phyloP scores from a whole-genome alignment of 2,888 invertebrate genomes.

The Ectemnius cavifrons region DNA sequence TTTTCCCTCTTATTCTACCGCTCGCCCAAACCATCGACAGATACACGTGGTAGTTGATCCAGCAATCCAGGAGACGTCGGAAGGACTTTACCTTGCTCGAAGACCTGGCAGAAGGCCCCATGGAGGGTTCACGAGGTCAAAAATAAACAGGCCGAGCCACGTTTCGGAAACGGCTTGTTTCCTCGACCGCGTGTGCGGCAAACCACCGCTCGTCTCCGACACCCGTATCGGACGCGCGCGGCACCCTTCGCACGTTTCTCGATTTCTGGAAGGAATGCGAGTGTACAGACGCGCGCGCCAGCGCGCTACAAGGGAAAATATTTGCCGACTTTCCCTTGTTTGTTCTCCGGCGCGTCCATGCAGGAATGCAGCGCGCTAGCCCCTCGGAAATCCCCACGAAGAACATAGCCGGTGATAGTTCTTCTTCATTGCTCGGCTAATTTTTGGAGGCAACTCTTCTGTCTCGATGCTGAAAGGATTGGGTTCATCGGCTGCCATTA shows the following conservation, averaged over 20 bases:
- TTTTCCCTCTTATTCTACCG: slow-evolving; percentile 6
- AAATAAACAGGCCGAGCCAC: slow-evolving; percentile 55
- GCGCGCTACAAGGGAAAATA: slow-evolving; percentile 44
- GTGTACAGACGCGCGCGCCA: slow-evolving; percentile 2
- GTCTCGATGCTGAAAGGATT: no score
- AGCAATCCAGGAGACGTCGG: slow-evolving; percentile 35
- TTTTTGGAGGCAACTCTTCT: no score
- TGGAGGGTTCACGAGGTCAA: slow-evolving; percentile 55
- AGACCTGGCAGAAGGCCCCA: slow-evolving; percentile 35
- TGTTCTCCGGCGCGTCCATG: slow-evolving; percentile 21
- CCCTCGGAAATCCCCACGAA: slow-evolving; percentile 4
- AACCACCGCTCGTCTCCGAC: not conserved
- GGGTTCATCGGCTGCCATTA: no score
- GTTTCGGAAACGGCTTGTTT: slow-evolving; percentile 19
- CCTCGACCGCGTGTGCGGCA: not conserved
- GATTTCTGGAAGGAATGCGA: slow-evolving; percentile 48
- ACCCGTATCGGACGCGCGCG: not conserved
- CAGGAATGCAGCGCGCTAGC: slow-evolving; percentile 40
- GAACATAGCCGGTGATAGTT: not conserved
- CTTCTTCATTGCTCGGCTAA: no score
- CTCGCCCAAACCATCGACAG: no score
- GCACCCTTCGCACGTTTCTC: slow-evolving; percentile 54
- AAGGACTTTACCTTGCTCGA: slow-evolving; percentile 36
- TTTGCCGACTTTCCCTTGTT: slow-evolving; percentile 56
- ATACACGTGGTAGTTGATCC: not conserved